A percentile compares a stretch with the other conserved stretches of the same genome.
Conservation (phyloP, 92 coral and sea anemone genomes). For the Phymanthus crucifer region DNA sequence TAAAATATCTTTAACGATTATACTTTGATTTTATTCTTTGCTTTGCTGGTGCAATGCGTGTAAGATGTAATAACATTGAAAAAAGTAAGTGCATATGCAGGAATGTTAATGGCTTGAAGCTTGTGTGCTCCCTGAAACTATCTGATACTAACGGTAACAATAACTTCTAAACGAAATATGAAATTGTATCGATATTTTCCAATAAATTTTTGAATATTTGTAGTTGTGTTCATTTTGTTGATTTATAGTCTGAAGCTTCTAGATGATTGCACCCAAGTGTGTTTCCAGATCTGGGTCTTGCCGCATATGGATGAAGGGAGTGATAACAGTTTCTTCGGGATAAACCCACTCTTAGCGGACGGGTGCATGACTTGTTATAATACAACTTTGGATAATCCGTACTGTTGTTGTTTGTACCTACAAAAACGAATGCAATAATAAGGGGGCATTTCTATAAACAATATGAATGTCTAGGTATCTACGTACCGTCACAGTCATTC, state of each 20-base stretch:
- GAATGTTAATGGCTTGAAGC: no score
- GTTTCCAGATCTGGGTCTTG: neutral
- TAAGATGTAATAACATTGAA: no score
- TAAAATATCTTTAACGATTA: no score
- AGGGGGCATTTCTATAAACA: no score
- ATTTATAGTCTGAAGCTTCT: neutral
- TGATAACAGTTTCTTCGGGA: conserved; percentile 53
- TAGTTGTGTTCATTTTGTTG: neutral
- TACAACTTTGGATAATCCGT: neutral
- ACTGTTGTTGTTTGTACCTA: neutral
- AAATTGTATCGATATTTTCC: neutral
- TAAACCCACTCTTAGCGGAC: conserved; percentile 78
- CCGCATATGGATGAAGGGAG: conserved; percentile 48
- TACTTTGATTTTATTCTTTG: no score
- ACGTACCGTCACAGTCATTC: neutral
- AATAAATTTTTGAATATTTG: neutral
- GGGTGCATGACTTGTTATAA: conserved; percentile 45
- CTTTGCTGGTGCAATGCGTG: no score
- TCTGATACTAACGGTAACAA: neutral
- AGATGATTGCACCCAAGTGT: neutral
- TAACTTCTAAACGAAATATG: neutral
- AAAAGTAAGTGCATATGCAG: no score
- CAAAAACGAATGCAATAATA: neutral
- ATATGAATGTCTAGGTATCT: neutral
- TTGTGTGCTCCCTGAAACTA: neutral